Conservation (phyloP, 2,888 invertebrate species). For the Thalpophila matura region DNA sequence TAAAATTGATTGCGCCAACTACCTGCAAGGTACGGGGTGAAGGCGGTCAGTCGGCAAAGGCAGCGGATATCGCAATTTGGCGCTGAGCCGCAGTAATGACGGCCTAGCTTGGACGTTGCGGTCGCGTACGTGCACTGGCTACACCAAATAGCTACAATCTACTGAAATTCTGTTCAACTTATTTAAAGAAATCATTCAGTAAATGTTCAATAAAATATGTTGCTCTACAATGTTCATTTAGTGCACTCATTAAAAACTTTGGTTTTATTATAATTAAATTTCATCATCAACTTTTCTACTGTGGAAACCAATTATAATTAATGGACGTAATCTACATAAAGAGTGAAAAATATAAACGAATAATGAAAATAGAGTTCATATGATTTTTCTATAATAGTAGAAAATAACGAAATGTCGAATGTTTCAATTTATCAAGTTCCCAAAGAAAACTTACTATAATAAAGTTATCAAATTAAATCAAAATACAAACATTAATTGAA, state of each 20-base stretch:
- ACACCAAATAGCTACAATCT: conserved; percentile 65
- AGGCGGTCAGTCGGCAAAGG: conserved; percentile 59
- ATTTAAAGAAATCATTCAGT: conserved; percentile 50
- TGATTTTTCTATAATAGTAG: neutral
- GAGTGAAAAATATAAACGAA: no score
- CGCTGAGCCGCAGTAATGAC: conserved; percentile 81
- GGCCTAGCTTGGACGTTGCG: conserved; percentile 72
- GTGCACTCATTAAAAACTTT: neutral
- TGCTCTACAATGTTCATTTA: neutral
- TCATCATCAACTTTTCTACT: neutral
- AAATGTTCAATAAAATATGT: conserved; percentile 14
- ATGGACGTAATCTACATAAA: no score
- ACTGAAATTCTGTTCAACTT: conserved; percentile 61
- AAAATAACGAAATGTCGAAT: conserved; percentile 19
- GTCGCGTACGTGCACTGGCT: conserved; percentile 81
- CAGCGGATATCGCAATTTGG: conserved; percentile 87
- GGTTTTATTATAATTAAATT: neutral
- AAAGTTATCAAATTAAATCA: conserved; percentile 39
- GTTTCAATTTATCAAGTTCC: conserved; percentile 17
- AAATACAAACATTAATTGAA: conserved; percentile 37
- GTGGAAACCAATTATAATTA: neutral
- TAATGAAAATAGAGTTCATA: neutral
- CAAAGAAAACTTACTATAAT: conserved; percentile 16
- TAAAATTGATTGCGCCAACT: conserved; percentile 54
- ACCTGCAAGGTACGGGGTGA: conserved; percentile 44